Base-by-base conservation (phyloP, 2,113 vertebrate genomes). In the Rostratula benghalensis region DNA sequence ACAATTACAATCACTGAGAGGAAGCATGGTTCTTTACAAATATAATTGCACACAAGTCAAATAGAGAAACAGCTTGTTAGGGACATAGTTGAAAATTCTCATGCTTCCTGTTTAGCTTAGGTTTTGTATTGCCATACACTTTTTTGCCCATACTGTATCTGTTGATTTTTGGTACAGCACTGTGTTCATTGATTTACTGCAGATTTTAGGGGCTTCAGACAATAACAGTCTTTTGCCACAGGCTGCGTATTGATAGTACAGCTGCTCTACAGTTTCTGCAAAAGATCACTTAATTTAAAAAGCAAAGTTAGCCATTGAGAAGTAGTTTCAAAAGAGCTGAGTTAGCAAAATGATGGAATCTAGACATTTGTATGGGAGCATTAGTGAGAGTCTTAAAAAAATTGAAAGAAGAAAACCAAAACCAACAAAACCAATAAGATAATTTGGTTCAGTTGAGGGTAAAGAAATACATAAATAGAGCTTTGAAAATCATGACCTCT, bases 391-490 rank as follows among this genome's bases (percentile, higher is more conserved):
- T 56, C 63, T 61, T 59, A 73, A 68, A 79, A 30, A 61, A 61
- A 21, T 7, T n/a, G 8, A 35, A 71, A 83, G 77, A 65, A 81
- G 77, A 65, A 81, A 11, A 24, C 7, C 18, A 43, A 54, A 30
- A 0, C 1, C 15, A 64, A 8, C 2, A 68, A 48, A 63, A 31
- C 0, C 10, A 90, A 51, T 7, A 15, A 46, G 16, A 51, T 43
- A 37, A 46, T 61, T 41, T 25, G 2, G 6, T n/a, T 70, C 7
- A 7, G 50, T 74, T 51, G 18, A 5, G 2, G 9, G 4, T 20
- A 76, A 88, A 57, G 17, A 63, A 45, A 11, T 25, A n/a, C 1
- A 21, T 25, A 30, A 28, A 60, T 39, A 69, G 43, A 50, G 0
- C 18, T 89, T 70, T 20, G 9, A 83, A n/a, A 60, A 73, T 59